Base-by-base conservation (phyloP, 2,888 invertebrate species). In the Girardia tigrina region DNA sequence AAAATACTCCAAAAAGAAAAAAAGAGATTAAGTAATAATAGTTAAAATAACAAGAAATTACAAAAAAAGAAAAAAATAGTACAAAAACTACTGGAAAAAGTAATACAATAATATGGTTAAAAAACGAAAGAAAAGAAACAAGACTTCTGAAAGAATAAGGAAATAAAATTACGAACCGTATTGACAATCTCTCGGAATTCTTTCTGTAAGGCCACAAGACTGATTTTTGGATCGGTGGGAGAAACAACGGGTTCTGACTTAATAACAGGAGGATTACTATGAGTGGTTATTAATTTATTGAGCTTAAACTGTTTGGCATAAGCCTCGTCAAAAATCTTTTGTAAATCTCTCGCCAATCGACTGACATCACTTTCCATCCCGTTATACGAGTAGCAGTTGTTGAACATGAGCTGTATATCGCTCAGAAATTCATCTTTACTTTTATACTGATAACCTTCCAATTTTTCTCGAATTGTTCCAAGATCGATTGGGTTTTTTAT, bases 401-500 rank as follows among this genome's bases (percentile, higher is more conserved):
- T 93, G 80, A 86, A 95, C 88, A 98, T 94, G 86, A 95, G 89
- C 86, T 95, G 89, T 76, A 97, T 91, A 85, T 97, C 95, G 79
- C 89, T 89, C 26, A 93, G 94, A 86, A 99, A 95, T 83, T 98
- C 97, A 78, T 90, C 89, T 8, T 92, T 91, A 78, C 90, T 90
- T 83, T 90, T 90, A 85, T 98, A 99, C 82, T 93, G 91, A 80
- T 94, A 88, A 84, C 88, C 89, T 84, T 98, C 98, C 90, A 98
- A 90, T 88, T 97, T 97, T 83, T 89, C 88, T 88, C 88, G 81
- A 29, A 82, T 76, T 75, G 95, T 94, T 74, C 94, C 92, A 82
- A 98, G 88, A 86, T 98, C 98, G 97, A 98, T 98, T n/a, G 98
- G 98, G 85, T 93, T 91, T 85, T 94, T 94, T 81, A 99, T 95